phyloP scores from a whole-genome alignment of 2,797 vertebrate species.

The Ispidina picta region DNA sequence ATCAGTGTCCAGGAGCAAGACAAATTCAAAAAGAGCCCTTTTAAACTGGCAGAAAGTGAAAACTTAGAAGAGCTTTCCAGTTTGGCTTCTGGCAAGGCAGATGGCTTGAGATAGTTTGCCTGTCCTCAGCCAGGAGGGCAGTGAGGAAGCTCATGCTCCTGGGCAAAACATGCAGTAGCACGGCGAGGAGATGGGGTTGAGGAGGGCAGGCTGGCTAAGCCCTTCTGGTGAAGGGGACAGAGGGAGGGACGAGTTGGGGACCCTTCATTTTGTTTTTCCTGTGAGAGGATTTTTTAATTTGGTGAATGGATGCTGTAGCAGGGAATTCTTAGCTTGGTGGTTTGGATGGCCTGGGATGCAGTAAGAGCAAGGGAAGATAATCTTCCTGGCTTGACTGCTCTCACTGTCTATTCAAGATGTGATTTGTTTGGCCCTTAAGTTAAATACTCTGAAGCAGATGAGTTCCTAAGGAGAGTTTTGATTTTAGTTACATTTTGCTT shows the following conservation, averaged over 20 bases:
- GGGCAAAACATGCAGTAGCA: fast-evolving
- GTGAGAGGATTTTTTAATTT: not conserved
- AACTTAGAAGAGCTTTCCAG: not conserved
- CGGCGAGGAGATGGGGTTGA: fast-evolving
- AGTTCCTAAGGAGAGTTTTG: not conserved
- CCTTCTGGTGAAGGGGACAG: not conserved
- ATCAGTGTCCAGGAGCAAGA: not conserved
- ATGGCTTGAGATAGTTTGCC: not conserved
- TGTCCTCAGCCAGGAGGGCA: not conserved
- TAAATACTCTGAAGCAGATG: not conserved
- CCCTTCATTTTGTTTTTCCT: not conserved
- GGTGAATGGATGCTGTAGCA: not conserved
- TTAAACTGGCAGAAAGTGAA: not conserved
- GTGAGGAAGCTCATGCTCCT: not conserved
- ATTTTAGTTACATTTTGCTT: not conserved
- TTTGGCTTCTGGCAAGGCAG: not conserved
- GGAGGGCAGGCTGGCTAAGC: not conserved
- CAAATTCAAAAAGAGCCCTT: not conserved
- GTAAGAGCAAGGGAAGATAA: not conserved
- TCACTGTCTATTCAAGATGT: not conserved
- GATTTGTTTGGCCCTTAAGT: not conserved
- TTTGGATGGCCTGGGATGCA: not conserved
- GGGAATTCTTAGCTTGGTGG: not conserved
- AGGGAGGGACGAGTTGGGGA: not conserved
- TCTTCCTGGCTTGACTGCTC: not conserved